Percentiles rank a stretch among this genome's conserved stretches.
phyloP scores from a whole-genome alignment of 2,888 invertebrate species.

The Sarcophaga rosellei region DNA sequence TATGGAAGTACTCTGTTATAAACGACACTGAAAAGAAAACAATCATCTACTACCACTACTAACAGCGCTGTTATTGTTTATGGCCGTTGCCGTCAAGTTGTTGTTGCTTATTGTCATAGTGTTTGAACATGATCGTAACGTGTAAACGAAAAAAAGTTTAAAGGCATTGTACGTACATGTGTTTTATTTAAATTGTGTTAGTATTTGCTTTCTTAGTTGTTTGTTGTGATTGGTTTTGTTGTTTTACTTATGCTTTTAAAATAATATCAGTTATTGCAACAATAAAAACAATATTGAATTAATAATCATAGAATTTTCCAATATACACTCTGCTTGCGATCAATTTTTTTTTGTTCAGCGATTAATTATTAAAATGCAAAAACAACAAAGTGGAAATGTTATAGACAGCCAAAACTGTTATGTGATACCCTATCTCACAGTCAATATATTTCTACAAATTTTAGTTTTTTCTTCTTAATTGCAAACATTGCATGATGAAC shows the following conservation, averaged over 20 bases:
- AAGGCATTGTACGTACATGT: neutral
- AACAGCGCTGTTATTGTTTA: constrained; percentile 37
- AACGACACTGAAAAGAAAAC: constrained; percentile 45
- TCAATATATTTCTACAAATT: too few relatives aligned
- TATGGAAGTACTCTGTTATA: constrained; percentile 59
- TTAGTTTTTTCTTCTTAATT: too few relatives aligned
- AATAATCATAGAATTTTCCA: neutral
- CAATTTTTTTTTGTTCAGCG: neutral
- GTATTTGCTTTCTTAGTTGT: constrained; percentile 34
- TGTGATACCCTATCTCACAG: too few relatives aligned
- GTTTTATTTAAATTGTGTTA: neutral
- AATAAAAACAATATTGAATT: constrained; percentile 32
- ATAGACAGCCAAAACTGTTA: too few relatives aligned
- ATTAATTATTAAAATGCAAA: too few relatives aligned
- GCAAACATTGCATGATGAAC: too few relatives aligned
- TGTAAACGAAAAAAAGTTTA: constrained; percentile 6
- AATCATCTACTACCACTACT: constrained; percentile 3
- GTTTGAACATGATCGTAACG: constrained; percentile 63
- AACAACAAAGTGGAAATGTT: too few relatives aligned
- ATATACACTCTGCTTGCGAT: too few relatives aligned
- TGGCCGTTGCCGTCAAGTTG: constrained; percentile 26
- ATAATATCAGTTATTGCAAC: constrained; percentile 60
- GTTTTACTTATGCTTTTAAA: constrained; percentile 49
- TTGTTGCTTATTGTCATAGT: constrained; percentile 13
- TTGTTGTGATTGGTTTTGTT: constrained; percentile 39